Evolutionary conservation across 2,113 vertebrate species (phyloP), one percentile per base, ranked within the genome.

Genomic region (Pterocles orientalis): DNA sequence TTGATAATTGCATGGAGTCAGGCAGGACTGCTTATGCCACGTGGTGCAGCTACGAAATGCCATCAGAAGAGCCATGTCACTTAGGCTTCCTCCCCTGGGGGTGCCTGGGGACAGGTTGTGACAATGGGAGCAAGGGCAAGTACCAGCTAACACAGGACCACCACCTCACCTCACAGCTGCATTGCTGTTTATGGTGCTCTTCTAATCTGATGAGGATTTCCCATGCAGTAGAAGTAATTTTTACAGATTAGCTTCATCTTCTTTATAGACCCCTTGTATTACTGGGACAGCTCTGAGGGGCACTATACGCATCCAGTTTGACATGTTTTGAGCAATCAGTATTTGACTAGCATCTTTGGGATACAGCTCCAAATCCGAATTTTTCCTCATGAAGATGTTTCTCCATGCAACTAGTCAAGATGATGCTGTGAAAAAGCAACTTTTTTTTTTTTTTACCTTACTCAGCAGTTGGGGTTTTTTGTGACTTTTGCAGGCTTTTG

Each of bases 61-160:
- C 24, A 18, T 43, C 1, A n/a, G n/a, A n/a, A 1, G 62, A 54
- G 39, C 47, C 15, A 20, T 48, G 39, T 66, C 48, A 6, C 18
- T n/a, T 0, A 0, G 28, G 34, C 24, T 61, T 61, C 1, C 0
- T 89, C 31, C 56, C 18, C 21, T 34, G 62, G 43, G 34, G 34
- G 21, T 73, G 60, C 13, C 4, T 2, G 5, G 26, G n/a, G 33
- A 31, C 34, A 25, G 48, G 48, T 47, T 64, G 36, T 69, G 61
- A 58, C 56, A 33, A 23, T 7, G 8, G 50, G 50, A 70, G 17
- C 25, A n/a, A 10, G 1, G 4, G 45, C 21, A 25, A 28, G 51
- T 24, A 64, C 56, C 1, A 2, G 4, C n/a, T 24, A 17, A 58
- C 26, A 14, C 26, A 29, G 0, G 0, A 9, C 39, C 62, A 31